These are phyloP conservation scores for Eleutherodactylus coqui DNA, from an alignment of 2,797 vertebrate genomes.

Conservation along the genomic window DNA sequence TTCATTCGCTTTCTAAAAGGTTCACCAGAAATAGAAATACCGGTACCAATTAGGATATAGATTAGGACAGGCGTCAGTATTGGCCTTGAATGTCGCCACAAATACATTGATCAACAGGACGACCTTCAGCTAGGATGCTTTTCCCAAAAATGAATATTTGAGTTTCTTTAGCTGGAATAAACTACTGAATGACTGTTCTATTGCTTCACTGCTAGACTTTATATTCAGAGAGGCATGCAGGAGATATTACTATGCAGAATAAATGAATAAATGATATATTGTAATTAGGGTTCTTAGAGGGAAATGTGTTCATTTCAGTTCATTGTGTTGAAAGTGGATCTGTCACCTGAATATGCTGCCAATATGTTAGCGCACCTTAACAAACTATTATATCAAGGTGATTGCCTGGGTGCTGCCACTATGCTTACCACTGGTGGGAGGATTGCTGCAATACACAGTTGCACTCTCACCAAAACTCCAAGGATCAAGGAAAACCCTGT, in stretches of 20 bases:
- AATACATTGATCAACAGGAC: conserved; percentile 43
- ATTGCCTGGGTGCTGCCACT: too few species aligned
- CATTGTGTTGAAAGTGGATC: neutral
- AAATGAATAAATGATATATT: conserved; percentile 8
- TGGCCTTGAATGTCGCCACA: conserved; percentile 57
- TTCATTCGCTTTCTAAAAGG: conserved; percentile 43
- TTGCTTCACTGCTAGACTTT: neutral
- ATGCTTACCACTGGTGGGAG: too few species aligned
- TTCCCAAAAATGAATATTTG: conserved; percentile 46
- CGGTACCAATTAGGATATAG: conserved; percentile 51
- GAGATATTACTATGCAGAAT: neutral
- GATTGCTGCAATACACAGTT: too few species aligned
- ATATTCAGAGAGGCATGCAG: neutral
- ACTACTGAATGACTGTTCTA: neutral
- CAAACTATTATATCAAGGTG: too few species aligned
- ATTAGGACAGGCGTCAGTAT: conserved; percentile 54
- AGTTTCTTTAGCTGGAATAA: neutral
- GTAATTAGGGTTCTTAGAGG: neutral
- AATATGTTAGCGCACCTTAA: neutral
- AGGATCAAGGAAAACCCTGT: too few species aligned
- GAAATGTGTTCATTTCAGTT: neutral
- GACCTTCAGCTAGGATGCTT: conserved; percentile 48
- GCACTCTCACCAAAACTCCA: too few species aligned
- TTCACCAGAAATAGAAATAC: conserved; percentile 56
- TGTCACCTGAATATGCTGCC: neutral